Conservation (phyloP, 2,113 vertebrate species). For the human region DNA sequence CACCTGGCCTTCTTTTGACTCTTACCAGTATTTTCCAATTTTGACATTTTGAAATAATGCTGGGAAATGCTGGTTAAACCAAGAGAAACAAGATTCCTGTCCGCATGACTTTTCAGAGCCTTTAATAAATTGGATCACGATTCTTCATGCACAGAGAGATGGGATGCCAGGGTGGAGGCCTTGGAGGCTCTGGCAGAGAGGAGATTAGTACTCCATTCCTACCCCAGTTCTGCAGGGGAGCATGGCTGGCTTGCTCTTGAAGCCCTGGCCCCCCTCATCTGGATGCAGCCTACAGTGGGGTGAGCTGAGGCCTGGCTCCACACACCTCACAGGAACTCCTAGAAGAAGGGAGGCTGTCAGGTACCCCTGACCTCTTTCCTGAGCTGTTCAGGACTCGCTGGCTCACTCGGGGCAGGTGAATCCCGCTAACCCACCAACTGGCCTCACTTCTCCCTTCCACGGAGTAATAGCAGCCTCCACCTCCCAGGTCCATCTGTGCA, state of each 20-base stretch:
- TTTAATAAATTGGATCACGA: background rate
- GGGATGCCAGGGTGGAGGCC: background rate
- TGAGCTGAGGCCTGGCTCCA: background rate
- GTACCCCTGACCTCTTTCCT: background rate
- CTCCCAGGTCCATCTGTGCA: background rate
- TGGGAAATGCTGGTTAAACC: background rate
- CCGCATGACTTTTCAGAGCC: background rate
- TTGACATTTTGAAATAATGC: background rate
- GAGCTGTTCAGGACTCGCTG: background rate
- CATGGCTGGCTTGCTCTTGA: background rate
- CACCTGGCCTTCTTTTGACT: background rate
- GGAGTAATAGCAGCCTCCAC: background rate
- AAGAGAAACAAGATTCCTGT: background rate
- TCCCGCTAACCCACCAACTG: accelerated
- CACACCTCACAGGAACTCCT: accelerated
- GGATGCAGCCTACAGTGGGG: background rate
- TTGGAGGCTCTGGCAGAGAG: too few relatives aligned
- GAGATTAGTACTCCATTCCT: background rate
- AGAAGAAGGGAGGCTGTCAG: background rate
- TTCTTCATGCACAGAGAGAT: background rate
- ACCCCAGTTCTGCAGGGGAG: background rate
- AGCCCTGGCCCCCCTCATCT: background rate
- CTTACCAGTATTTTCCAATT: background rate
- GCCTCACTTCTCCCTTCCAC: background rate
- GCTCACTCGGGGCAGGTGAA: background rate